Conservation (phyloP, 2,797 vertebrate genomes). For the Meda fulgida region DNA sequence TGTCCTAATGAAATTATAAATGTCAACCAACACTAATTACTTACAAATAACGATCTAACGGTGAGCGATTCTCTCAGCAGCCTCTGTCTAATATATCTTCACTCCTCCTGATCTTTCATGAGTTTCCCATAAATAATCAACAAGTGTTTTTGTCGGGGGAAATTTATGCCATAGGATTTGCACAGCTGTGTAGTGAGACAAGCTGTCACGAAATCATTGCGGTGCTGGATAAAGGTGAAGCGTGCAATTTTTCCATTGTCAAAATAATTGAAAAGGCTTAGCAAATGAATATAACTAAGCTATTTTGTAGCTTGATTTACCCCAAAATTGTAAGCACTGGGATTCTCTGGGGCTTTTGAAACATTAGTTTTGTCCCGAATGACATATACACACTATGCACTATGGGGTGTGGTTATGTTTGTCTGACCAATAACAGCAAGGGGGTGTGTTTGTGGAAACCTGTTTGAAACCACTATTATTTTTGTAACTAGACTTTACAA, state of each 20-base stretch:
- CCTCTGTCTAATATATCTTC: background rate
- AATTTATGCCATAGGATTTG: background rate
- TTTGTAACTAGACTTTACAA: background rate
- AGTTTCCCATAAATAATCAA: slow-evolving; percentile 8
- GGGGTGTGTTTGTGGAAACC: too few relatives aligned
- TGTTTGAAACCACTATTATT: background rate
- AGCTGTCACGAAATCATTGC: background rate
- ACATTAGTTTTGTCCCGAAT: background rate
- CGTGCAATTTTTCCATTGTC: background rate
- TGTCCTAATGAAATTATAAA: slow-evolving; percentile 56
- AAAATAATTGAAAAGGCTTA: background rate
- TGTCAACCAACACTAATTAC: slow-evolving; percentile 54
- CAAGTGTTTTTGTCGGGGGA: background rate
- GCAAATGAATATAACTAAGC: background rate
- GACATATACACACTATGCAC: background rate
- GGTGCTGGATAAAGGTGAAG: background rate
- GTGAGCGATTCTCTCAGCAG: slow-evolving; percentile 9
- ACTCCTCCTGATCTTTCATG: background rate
- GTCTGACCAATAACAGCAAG: background rate
- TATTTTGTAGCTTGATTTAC: background rate
- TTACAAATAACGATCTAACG: slow-evolving; percentile 49
- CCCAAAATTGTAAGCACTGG: background rate
- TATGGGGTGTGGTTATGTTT: background rate
- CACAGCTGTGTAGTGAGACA: background rate
- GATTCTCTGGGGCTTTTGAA: background rate